These are phyloP conservation scores for Netelia virgata DNA, from an alignment of 2,888 invertebrate genomes.

Conservation along the genomic window DNA sequence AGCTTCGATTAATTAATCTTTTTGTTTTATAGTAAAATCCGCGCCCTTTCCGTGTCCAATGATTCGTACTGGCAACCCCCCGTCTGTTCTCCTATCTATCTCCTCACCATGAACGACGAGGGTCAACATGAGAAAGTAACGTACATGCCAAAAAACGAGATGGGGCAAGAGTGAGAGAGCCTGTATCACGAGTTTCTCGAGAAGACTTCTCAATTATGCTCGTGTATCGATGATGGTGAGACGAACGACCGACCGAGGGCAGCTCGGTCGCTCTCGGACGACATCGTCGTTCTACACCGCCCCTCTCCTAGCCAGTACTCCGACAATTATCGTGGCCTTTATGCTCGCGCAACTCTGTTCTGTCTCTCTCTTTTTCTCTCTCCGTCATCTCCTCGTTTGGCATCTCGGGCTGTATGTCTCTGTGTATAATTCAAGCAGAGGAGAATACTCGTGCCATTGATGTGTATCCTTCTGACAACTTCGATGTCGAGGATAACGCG, in stretches of 20 bases:
- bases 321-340: slow-evolving; percentile 51
- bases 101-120: slow-evolving; percentile 2
- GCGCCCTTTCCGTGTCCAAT: background rate
- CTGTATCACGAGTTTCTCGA: slow-evolving; percentile 5
- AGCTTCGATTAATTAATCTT: background rate
- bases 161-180: slow-evolving; percentile 9
- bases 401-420: too few species aligned
- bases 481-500: slow-evolving; percentile 8
- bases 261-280: slow-evolving; percentile 65
- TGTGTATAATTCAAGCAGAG: too few species aligned
- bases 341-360: slow-evolving; percentile 32
- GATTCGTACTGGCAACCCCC: background rate
- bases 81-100: background rate
- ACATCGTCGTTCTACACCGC: background rate
- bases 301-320: slow-evolving; percentile 7
- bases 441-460: background rate
- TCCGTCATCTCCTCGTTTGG: background rate
- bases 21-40: background rate
- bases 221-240: slow-evolving; percentile 72
- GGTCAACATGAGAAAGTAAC: background rate
- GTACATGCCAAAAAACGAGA: background rate
- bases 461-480: background rate
- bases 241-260: slow-evolving; percentile 78
- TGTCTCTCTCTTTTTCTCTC: slow-evolving; percentile 29
- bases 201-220: slow-evolving; percentile 11